Evolutionary conservation across 2,113 vertebrate genomes (phyloP).

Genomic region (Pangasianodon gigas): DNA sequence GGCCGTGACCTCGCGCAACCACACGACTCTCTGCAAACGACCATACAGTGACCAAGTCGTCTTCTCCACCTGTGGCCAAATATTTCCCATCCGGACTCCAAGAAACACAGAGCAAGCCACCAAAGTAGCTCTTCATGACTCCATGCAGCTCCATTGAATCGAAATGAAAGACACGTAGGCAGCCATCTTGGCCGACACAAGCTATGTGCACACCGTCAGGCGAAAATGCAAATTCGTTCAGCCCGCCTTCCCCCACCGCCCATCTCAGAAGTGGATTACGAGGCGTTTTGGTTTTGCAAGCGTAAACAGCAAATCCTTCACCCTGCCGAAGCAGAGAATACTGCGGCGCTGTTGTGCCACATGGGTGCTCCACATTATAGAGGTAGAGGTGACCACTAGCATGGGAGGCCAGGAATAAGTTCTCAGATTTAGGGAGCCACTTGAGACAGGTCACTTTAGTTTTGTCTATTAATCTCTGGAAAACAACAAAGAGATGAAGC

Average conservation of each 20-base stretch:
- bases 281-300: constrained; percentile 85
- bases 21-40: constrained; percentile 85
- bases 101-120: constrained; percentile 88
- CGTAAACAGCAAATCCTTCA: constrained; percentile 86
- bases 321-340: constrained; percentile 86
- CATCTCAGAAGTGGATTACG: constrained; percentile 87
- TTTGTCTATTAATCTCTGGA: constrained; percentile 90
- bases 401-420: constrained; percentile 86
- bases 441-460: constrained; percentile 87
- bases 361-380: constrained; percentile 85
- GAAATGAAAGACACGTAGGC: constrained; percentile 87
- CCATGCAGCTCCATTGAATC: constrained; percentile 90
- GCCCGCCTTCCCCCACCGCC: constrained; percentile 84
- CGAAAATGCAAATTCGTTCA: constrained; percentile 91
- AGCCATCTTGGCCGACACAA: constrained; percentile 90
- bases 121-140: constrained; percentile 92
- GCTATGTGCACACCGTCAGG: constrained; percentile 88
- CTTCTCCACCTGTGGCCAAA: constrained; percentile 86
- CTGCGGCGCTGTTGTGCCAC: constrained; percentile 77
- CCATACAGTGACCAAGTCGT: constrained; percentile 92
- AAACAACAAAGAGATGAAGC: constrained; percentile 9
- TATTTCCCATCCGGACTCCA: constrained; percentile 93
- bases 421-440: constrained; percentile 88
- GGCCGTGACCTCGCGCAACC: constrained; percentile 86
- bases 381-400: constrained; percentile 93